Base-by-base conservation (phyloP, 64 coral and sea anemone species). In the Catalaphyllia jardinei region DNA sequence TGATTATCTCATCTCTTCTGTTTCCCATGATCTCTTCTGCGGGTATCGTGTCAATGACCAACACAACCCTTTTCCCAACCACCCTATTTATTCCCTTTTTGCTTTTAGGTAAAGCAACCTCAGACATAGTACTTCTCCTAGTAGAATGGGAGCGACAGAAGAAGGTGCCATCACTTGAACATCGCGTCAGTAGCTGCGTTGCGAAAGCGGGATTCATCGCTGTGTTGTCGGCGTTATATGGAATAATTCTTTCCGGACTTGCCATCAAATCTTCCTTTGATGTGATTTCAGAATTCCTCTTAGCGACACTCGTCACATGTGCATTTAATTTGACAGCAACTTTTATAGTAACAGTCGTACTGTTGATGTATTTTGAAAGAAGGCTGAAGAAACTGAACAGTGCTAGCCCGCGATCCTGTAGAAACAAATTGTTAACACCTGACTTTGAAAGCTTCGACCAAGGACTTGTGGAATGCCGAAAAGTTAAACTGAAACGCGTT, bases 171-270 rank as follows among this genome's bases (percentile, higher is more conserved):
- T 80, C 78, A 16, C 27, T 80, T 60, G 78, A 80, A 80, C 54
- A 80, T 57, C 24, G 78, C 31, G 78, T 80, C 78, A 28, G n/a
- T 16, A 62, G 78, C 52, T 80, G 78, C 17, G 16, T 80, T 31
- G 52, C 51, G 17, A 80, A 54, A 80, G 28, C 15, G 14, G 78
- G 78, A 28, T 60, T 52, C 20, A 1, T 29, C 15, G 52, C 15
- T 60, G 16, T 30, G 4, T 60, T 31, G 9, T 60, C 78, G 60
- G 78, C 78, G 3, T 16, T 80, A 60, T 80, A 52, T 80, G 78
- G 52, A 60, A 18, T 55, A 60, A 13, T 60, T 29, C 22, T 80
- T 12, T 61, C 60, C 18, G 54, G 78, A 59, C 31, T 80, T 16
- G 11, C 78, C 24, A 60, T 80, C 52, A 29, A 60, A 31, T 80